Base-by-base conservation (phyloP, 53 echinoderm and acorn worm species). In the Paracentrotus lividus region DNA sequence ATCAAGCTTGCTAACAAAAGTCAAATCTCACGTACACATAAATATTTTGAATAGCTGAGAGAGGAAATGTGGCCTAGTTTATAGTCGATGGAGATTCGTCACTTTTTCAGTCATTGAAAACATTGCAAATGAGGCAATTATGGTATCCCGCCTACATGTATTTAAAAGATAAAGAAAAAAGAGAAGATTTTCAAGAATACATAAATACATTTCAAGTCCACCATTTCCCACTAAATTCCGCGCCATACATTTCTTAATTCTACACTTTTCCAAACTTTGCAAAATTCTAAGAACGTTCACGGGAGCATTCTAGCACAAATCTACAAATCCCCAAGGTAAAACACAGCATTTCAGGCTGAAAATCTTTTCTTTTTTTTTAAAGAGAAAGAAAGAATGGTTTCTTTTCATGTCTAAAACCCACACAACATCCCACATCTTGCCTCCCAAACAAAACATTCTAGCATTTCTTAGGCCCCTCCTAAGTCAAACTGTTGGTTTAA, bases 401-500 rank as follows among this genome's bases (percentile, higher is more conserved):
- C 84, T 84, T 45, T 84, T 84, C 84, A 84, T 84, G 44, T 10
- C 34, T 14, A 69, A 69, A 69, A 69, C 18, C 69, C 69, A 69
- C 69, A 69, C 15, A 26, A 84, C 84, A 18, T 43, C 8, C 38
- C 16, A 84, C 16, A 31, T 8, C 77, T 12, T 51, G 27, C 85
- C 14, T 85, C 32, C 13, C n/a, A n/a, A n/a, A n/a, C n/a, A n/a
- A n/a, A n/a, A n/a, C n/a, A n/a, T n/a, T n/a, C 52, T 40, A 52
- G 32, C 13, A 27, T 49, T 49, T 40, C 85, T 51, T 52, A 26
- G 5, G 44, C 38, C 84, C 49, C 45, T 84, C 84, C 49, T 9
- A 49, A 47, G 52, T 85, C 52, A 85, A 85, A 85, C 31, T 47
- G 45, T 49, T 49, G 52, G 52, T 85, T 85, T 85, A 85, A 85